Conservation (phyloP, 2,113 vertebrate genomes). For the Lutjanus erythropterus region DNA sequence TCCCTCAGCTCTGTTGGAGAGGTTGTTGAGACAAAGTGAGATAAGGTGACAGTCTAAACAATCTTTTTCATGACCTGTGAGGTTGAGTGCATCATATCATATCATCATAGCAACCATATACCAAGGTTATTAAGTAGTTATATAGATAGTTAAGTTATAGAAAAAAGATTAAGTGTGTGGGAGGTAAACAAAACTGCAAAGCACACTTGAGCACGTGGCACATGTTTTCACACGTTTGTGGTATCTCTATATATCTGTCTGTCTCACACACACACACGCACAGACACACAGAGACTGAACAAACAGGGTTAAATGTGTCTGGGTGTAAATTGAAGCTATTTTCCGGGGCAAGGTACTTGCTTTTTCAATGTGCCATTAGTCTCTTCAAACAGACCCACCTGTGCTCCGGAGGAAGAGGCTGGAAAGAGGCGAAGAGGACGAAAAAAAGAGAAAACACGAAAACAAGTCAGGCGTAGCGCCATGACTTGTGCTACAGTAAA, state of each 20-base stretch:
- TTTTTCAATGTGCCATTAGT: conserved; percentile 59
- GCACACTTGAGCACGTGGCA: background rate
- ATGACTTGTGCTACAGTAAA: background rate
- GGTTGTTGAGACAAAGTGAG: background rate
- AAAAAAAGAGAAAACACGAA: background rate
- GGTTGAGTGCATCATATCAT: conserved; percentile 14
- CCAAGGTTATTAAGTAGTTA: background rate
- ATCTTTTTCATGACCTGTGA: conserved; percentile 14
- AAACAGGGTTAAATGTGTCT: conserved; percentile 50
- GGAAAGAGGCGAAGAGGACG: background rate
- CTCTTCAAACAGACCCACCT: conserved; percentile 67
- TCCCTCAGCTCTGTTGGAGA: conserved; percentile 18
- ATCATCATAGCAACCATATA: conserved; percentile 15
- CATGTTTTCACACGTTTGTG: conserved; percentile 40
- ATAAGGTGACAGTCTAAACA: conserved; percentile 7
- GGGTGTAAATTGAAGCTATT: conserved; percentile 53
- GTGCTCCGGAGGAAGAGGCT: background rate
- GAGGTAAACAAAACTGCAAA: background rate
- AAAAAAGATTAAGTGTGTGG: no score
- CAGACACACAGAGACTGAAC: conserved; percentile 12
- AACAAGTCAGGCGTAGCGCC: background rate
- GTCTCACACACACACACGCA: conserved; percentile 9
- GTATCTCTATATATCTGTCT: conserved; percentile 21
- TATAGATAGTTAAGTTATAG: background rate
- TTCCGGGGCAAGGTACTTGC: conserved; percentile 24